These are phyloP conservation scores for Stichodactyla helianthus DNA, from an alignment of 64 coral and sea anemone genomes.

Conservation along the genomic window DNA sequence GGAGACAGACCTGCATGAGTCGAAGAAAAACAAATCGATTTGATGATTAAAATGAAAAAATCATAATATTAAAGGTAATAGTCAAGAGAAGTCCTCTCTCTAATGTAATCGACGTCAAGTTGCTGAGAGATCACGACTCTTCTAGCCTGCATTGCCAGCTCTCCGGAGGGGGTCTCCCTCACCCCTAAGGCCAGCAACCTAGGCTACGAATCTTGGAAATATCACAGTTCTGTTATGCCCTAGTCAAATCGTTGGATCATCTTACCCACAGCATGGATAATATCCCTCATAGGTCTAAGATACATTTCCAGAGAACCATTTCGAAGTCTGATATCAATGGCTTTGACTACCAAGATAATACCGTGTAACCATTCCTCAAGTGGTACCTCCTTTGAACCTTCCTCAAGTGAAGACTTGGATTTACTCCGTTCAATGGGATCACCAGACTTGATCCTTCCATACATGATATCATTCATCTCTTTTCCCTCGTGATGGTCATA, in stretches of 20 bases:
- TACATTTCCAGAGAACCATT: slow-evolving; percentile 51
- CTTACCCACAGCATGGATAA: slow-evolving; percentile 50
- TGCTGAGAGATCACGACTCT: too few relatives aligned
- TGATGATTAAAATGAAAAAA: background rate
- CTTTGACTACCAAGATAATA: slow-evolving; percentile 29
- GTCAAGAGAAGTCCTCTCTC: too few relatives aligned
- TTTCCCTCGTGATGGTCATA: slow-evolving; percentile 34
- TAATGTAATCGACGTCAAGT: too few relatives aligned
- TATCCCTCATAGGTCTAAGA: slow-evolving; percentile 52
- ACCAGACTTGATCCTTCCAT: slow-evolving; percentile 31
- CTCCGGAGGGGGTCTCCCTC: background rate
- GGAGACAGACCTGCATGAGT: slow-evolving; percentile 40
- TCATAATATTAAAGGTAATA: too few relatives aligned
- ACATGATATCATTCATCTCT: slow-evolving; percentile 47
- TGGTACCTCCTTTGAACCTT: background rate
- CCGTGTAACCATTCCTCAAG: slow-evolving; percentile 28
- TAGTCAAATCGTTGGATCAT: background rate
- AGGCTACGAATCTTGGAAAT: too few relatives aligned
- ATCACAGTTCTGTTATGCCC: too few relatives aligned
- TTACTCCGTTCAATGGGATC: slow-evolving; percentile 19
- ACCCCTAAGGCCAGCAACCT: too few relatives aligned
- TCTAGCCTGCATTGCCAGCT: background rate
- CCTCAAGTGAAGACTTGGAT: background rate
- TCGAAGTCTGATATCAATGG: slow-evolving; percentile 27
- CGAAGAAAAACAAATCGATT: background rate